Evolutionary conservation across 2,113 vertebrate species (phyloP), one percentile per base, ranked within the genome.

Genomic region (Tyto alba): DNA sequence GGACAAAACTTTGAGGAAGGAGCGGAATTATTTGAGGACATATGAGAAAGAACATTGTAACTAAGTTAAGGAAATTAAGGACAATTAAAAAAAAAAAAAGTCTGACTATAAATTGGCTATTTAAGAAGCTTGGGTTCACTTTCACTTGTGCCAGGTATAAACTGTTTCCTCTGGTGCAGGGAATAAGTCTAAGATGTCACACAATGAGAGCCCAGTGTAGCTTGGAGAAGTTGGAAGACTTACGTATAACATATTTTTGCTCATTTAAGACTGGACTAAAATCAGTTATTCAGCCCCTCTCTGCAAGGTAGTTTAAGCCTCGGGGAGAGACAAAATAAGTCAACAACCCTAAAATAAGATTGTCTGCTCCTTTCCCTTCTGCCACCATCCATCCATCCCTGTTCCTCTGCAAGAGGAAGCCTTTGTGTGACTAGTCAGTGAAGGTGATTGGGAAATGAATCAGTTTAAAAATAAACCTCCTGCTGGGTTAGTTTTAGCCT

Each of bases 391-490:
- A 72, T 53, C 66, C 45, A 57, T 73, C 59, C 6, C 9, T 15
- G 81, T 89, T 55, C 56, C 56, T 87, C 66, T 93, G 50, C 50
- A 82, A 85, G 5, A 21, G 25, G 55, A 81, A 78, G 21, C 38
- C 66, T 84, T 90, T 77, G 36, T 73, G 38, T 52, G 56, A 36
- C 34, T 92, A 75, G 48, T 85, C 36, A 30, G 69, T 53, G 84
- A 75, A 89, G 53, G 36, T 85, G 56, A 85, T 91, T 87, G 81
- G 81, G 45, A 94, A 96, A 95, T 11, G 1, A 91, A 79, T 69
- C 43, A 82, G 34, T 88, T 96, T 89, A 82, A 96, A 96, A 96
- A 93, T 82, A 94, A 79, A 64, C 34, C 53, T 89, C 92, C 64
- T 85, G 19, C 66, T 79, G 77, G 32, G 69, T 95, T 95, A 69